phyloP scores from a whole-genome alignment of 1,140 invertebrate species.

The Bombus waltoni region DNA sequence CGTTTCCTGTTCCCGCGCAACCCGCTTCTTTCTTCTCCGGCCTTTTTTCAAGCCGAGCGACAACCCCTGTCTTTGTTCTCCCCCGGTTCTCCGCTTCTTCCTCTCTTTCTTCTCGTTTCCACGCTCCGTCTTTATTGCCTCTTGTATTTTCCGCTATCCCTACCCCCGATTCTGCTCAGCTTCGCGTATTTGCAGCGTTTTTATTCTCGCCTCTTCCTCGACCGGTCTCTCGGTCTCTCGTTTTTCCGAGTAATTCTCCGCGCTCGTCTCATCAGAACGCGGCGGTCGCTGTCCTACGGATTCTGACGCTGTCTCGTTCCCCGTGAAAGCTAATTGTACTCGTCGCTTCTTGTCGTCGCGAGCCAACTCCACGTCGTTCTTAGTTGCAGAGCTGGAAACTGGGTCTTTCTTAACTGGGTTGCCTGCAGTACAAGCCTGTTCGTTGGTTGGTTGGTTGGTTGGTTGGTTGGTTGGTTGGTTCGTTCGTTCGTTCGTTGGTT shows the following conservation, averaged over 20 bases:
- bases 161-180: neutral
- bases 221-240: slow-evolving; percentile 49
- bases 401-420: slow-evolving; percentile 54
- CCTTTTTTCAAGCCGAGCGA: neutral
- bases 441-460: neutral
- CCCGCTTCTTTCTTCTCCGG: neutral
- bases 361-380: slow-evolving; percentile 56
- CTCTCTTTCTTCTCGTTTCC: neutral
- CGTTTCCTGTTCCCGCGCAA: slow-evolving; percentile 20
- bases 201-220: neutral
- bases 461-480: neutral
- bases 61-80: slow-evolving; percentile 31
- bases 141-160: neutral
- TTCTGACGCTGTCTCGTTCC: slow-evolving; percentile 44
- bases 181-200: neutral
- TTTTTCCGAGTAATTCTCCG: slow-evolving; percentile 36
- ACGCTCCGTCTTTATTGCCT: slow-evolving; percentile 7
- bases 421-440: slow-evolving; percentile 20
- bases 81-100: slow-evolving; percentile 28
- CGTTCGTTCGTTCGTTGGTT: neutral
- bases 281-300: slow-evolving; percentile 17
- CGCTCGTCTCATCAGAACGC: slow-evolving; percentile 30
- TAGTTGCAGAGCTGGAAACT: slow-evolving; percentile 61
- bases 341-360: slow-evolving; percentile 62
- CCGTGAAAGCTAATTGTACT: slow-evolving; percentile 65